Evolutionary conservation across 30 jellyfish, hydroid and myxozoan genomes (phyloP).

Genomic region (Pelagia noctiluca): DNA sequence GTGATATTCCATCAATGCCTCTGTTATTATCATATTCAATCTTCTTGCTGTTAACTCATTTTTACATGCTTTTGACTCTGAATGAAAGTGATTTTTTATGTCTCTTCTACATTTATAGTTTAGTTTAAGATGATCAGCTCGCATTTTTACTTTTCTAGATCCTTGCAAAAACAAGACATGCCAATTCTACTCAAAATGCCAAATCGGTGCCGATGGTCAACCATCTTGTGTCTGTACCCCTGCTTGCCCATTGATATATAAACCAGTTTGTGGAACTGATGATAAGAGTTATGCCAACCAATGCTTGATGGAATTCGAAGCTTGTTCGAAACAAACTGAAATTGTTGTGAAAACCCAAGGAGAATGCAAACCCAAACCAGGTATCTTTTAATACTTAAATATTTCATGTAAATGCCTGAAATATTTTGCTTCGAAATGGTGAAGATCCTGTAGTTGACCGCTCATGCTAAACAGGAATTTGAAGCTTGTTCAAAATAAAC

Average conservation of each 20-base stretch:
- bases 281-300: slow-evolving; percentile 46
- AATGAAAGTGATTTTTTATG: too few species aligned
- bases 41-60: too few species aligned
- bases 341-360: slow-evolving; percentile 23
- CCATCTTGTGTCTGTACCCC: slow-evolving; percentile 26
- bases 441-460: too few species aligned
- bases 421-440: too few species aligned
- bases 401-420: too few species aligned
- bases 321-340: slow-evolving; percentile 16
- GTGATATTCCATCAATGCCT: too few species aligned
- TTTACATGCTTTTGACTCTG: too few species aligned
- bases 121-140: too few species aligned
- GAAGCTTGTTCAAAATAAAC: slow-evolving; percentile 19
- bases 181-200: slow-evolving; percentile 14
- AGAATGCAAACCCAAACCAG: not conserved
- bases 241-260: slow-evolving; percentile 53
- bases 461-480: too few species aligned
- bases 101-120: too few species aligned
- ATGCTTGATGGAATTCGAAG: slow-evolving; percentile 26
- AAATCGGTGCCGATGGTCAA: not conserved
- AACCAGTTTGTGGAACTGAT: slow-evolving; percentile 68
- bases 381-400: slow-evolving; percentile 10
- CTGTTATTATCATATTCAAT: too few species aligned
- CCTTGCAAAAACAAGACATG: slow-evolving; percentile 33
- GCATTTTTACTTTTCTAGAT: slow-evolving; percentile 5